Base-by-base conservation (phyloP, 2,888 invertebrate genomes). In the Temnothorax unifasciatus region DNA sequence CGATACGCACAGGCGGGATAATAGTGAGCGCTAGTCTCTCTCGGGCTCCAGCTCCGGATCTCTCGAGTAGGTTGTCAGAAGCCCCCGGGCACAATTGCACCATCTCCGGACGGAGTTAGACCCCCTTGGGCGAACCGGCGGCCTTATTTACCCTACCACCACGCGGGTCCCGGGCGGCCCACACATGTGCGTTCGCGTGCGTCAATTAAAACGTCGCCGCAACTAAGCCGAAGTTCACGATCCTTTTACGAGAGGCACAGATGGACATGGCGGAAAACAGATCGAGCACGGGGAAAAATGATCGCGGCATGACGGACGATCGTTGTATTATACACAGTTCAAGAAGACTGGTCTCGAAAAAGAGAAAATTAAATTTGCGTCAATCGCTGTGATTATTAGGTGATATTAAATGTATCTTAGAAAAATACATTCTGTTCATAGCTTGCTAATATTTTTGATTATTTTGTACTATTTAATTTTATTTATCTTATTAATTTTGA, bases 51-150 rank as follows among this genome's bases (percentile, higher is more conserved):
- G 83, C 90, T 86, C 82, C 89, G 82, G 83, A 81, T 84, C 81
- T 84, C 87, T 74, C 88, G 91, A 93, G 93, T 93, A 93, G 93
- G 92, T 92, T 93, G 92, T 91, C 91, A 92, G 90, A 92, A 41
- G 94, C 94, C 94, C 93, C 87, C 92, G 88, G 94, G 93, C 92
- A 93, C 87, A 91, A 90, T 94, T 94, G 94, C 94, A 94, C 93
- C 93, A 94, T 93, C 79, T 81, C 88, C 91, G 89, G 89, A 92
- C 92, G 92, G 54, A 81, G 93, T 93, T 94, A 94, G 93, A 94
- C 93, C 94, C 94, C 94, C 94, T 94, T 94, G 93, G 94, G 94
- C 94, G 91, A 94, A 94, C 92, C 92, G 90, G 87, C 94, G 94
- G 94, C 94, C 94, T 94, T 94, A 94, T 94, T 94, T 93, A 93